These are phyloP conservation scores for Apostichopus parvimensis DNA, from an alignment of 35 echinoderm and acorn worm species.

Conservation along the genomic window DNA sequence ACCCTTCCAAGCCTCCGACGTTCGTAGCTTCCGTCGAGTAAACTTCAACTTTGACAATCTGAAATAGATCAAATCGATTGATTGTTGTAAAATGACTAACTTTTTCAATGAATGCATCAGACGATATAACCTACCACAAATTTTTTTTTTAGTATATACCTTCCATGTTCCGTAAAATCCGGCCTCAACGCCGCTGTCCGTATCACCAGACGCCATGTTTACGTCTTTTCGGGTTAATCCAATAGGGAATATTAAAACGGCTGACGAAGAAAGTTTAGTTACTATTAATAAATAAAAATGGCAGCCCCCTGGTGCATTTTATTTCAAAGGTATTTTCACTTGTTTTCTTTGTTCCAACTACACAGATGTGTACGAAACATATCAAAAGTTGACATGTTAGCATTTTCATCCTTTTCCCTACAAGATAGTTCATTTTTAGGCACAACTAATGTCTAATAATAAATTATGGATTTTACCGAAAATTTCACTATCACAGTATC, in stretches of 20 bases:
- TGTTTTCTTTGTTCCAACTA: not conserved
- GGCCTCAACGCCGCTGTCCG: slow-evolving; percentile 6
- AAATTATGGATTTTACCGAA: no score
- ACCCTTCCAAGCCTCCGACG: slow-evolving; percentile 64
- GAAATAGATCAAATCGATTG: not conserved
- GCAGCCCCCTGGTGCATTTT: slow-evolving; percentile 30
- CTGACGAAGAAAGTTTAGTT: not conserved
- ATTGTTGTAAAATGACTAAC: not conserved
- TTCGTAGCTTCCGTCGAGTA: slow-evolving; percentile 41
- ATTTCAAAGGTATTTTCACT: not conserved
- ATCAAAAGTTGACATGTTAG: not conserved
- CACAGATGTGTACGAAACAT: not conserved
- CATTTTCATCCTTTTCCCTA: not conserved
- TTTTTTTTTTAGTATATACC: no score
- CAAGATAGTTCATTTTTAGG: no score
- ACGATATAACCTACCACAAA: not conserved
- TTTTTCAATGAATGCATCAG: not conserved
- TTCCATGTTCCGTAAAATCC: slow-evolving; percentile 46
- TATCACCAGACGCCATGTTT: slow-evolving; percentile 40
- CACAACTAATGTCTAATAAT: no score
- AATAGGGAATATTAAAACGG: not conserved
- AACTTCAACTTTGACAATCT: slow-evolving; percentile 62
- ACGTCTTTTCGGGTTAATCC: not conserved
- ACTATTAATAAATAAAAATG: slow-evolving; percentile 9
- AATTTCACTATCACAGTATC: no score